These are phyloP conservation scores for Caenorhabditis parvicauda DNA, from an alignment of 2,888 invertebrate species.

Conservation along the genomic window DNA sequence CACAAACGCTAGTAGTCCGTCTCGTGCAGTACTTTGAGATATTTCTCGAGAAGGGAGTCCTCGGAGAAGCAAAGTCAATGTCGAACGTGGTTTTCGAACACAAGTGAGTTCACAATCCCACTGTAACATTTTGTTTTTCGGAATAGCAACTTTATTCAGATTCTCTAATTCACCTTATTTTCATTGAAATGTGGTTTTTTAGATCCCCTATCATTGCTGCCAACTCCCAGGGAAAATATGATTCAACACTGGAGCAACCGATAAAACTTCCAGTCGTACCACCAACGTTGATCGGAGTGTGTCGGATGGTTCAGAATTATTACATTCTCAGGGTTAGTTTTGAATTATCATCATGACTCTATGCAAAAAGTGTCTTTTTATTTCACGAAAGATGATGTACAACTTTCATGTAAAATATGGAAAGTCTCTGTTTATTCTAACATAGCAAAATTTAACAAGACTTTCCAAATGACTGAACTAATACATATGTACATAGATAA, in stretches of 20 bases:
- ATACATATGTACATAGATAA: too few relatives aligned
- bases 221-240: constrained; percentile 69
- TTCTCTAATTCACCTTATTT: neutral
- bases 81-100: constrained; percentile 75
- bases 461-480: neutral
- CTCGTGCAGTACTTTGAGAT: constrained; percentile 72
- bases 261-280: constrained; percentile 76
- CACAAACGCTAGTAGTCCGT: constrained; percentile 40
- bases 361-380: too few relatives aligned
- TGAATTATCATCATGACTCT: too few relatives aligned
- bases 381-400: too few relatives aligned
- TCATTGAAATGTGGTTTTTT: neutral
- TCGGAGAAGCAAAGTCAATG: constrained; percentile 74
- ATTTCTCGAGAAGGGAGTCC: constrained; percentile 74
- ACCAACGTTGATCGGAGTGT: constrained; percentile 74
- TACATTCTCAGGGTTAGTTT: constrained; percentile 72
- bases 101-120: constrained; percentile 65
- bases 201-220: constrained; percentile 53
- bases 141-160: too few relatives aligned
- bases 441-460: neutral
- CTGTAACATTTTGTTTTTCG: neutral
- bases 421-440: too few relatives aligned
- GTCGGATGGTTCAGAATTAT: constrained; percentile 74
- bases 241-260: constrained; percentile 67
- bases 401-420: neutral